Conservation (phyloP, 2,113 vertebrate genomes). For the Helogale parvula region DNA sequence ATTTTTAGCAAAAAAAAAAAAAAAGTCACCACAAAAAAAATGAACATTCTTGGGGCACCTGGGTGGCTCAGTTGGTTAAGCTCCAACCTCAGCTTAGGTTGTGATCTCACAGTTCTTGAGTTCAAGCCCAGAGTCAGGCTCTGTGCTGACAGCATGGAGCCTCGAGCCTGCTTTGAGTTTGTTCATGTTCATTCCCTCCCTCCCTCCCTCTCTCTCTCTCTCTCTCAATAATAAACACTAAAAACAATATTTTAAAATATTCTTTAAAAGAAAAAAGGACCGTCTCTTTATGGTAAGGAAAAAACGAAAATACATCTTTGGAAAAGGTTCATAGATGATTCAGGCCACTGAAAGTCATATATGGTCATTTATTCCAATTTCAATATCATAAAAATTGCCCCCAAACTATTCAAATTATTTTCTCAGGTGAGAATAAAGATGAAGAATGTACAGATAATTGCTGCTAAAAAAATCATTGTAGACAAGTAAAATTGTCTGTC, state of each 20-base stretch:
- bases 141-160: no score
- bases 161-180: no score
- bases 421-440: background rate
- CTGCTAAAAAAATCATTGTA: background rate
- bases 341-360: background rate
- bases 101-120: no score
- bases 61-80: no score
- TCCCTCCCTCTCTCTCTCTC: no score
- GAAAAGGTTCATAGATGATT: background rate
- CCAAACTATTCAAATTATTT: background rate
- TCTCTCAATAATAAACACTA: no score
- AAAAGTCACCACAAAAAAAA: background rate
- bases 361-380: background rate
- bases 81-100: no score
- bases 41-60: no score
- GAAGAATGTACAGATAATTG: background rate
- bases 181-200: no score
- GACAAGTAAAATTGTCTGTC: background rate
- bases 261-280: background rate
- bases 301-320: slow-evolving; percentile 29
- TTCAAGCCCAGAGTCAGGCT: no score
- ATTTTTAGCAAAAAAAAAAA: slow-evolving; percentile 34
- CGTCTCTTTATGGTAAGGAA: background rate
- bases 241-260: no score
- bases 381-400: background rate